A percentile compares a stretch with the other conserved stretches of the same genome.
Evolutionary conservation across 2,888 invertebrate genomes (phyloP).

Genomic region (Creontiades dilutus): DNA sequence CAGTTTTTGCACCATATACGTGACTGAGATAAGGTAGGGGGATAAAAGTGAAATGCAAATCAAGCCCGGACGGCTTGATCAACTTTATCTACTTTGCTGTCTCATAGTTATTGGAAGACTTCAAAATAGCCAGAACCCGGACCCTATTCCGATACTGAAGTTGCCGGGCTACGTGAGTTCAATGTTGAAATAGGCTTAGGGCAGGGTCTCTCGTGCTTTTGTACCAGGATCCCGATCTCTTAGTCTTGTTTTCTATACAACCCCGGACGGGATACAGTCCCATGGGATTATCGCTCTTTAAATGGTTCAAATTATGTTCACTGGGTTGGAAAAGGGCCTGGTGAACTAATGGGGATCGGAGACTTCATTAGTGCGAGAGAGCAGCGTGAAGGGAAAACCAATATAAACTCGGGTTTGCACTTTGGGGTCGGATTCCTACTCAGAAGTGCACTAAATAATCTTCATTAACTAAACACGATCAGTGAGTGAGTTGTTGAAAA

Average conservation of each 20-base stretch:
- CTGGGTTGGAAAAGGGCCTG: neutral
- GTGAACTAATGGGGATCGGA: neutral
- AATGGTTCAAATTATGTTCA: conserved; percentile 1
- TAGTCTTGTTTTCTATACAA: neutral
- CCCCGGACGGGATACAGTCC: neutral
- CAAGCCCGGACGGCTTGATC: neutral
- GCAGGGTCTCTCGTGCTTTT: neutral
- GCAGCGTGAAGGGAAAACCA: neutral
- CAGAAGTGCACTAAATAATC: neutral
- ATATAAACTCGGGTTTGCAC: conserved; percentile 1
- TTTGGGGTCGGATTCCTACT: neutral
- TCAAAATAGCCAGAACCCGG: neutral
- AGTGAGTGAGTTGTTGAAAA: neutral
- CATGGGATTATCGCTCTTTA: neutral
- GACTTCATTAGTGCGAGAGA: neutral
- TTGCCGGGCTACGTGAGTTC: conserved; percentile 4
- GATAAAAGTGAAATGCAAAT: conserved; percentile 28
- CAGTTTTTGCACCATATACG: neutral
- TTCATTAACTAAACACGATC: neutral
- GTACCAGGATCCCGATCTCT: neutral
- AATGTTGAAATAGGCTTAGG: conserved; percentile 1
- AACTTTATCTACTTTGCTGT: neutral
- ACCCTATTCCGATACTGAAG: neutral
- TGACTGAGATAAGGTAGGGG: neutral
- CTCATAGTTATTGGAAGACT: conserved; percentile 13